A percentile compares a stretch with the other conserved stretches of the same genome.
These are phyloP conservation scores for Aphyosemion australe DNA, from an alignment of 2,113 vertebrate species.

Conservation along the genomic window DNA sequence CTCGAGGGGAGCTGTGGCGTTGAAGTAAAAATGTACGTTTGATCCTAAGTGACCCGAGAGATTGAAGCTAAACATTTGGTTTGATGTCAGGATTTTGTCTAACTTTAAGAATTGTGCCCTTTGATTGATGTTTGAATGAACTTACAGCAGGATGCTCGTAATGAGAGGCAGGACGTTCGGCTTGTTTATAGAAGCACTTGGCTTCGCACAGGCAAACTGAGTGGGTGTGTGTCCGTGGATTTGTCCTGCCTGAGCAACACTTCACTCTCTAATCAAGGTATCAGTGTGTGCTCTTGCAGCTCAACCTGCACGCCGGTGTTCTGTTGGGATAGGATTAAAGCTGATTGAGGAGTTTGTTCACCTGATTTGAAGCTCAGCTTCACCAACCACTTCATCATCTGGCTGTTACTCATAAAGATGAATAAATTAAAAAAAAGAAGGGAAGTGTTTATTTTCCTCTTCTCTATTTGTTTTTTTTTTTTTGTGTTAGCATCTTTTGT, in stretches of 20 bases:
- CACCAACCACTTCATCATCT: background rate
- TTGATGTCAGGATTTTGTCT: background rate
- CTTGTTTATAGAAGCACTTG: conserved; percentile 21
- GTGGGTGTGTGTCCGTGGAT: conserved; percentile 7
- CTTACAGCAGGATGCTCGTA: too few relatives aligned
- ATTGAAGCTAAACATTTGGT: background rate
- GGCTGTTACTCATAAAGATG: background rate
- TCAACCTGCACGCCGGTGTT: conserved; percentile 23
- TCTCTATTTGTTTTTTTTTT: background rate
- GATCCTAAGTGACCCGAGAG: background rate
- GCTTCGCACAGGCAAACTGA: background rate
- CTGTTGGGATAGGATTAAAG: conserved; percentile 24
- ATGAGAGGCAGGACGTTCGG: background rate
- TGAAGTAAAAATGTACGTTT: background rate
- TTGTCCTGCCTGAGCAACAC: conserved; percentile 11
- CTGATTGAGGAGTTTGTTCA: conserved; percentile 20
- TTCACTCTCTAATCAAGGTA: conserved; percentile 35
- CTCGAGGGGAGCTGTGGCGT: background rate
- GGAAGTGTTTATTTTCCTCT: background rate
- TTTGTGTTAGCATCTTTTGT: background rate
- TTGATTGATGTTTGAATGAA: too few relatives aligned
- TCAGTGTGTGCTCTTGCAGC: conserved; percentile 30
- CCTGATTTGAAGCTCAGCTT: conserved; percentile 6
- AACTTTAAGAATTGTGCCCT: too few relatives aligned
- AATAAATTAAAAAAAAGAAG: background rate